These are phyloP conservation scores for Apotomis betuletana DNA, from an alignment of 2,888 invertebrate genomes.

Conservation along the genomic window DNA sequence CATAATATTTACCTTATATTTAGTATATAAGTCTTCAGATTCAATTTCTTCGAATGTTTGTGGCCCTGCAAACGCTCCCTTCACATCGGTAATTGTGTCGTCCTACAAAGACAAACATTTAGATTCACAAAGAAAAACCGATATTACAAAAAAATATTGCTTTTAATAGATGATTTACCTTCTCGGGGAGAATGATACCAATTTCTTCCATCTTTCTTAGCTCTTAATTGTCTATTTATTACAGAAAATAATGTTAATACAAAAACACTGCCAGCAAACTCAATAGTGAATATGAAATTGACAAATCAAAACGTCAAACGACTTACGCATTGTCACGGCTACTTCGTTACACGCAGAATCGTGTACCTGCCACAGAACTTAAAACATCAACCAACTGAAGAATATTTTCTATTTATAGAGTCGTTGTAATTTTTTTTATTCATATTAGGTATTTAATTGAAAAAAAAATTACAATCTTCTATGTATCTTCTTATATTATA, in stretches of 20 bases:
- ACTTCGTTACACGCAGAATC: constrained; percentile 44
- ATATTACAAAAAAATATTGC: neutral
- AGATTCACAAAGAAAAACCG: constrained; percentile 10
- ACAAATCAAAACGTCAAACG: constrained; percentile 48
- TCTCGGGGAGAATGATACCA: constrained; percentile 90
- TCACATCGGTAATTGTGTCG: constrained; percentile 85
- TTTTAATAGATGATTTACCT: constrained; percentile 80
- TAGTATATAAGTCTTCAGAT: constrained; percentile 96
- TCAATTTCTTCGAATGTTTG: constrained; percentile 92
- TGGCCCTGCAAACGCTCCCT: constrained; percentile 86
- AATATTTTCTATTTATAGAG: neutral
- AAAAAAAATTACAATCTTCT: too few species aligned
- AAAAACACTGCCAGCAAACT: constrained; percentile 28
- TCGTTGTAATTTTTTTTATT: too few species aligned
- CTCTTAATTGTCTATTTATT: constrained; percentile 34
- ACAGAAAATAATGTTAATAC: constrained; percentile 36
- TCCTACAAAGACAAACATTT: constrained; percentile 75
- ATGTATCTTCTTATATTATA: too few species aligned
- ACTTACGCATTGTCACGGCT: constrained; percentile 57
- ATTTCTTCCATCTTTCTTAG: constrained; percentile 89
- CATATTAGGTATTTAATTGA: too few species aligned
- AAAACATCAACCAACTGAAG: neutral
- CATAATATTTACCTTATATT: constrained; percentile 89
- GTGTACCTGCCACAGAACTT: neutral
- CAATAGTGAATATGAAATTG: constrained; percentile 38